phyloP scores from a whole-genome alignment of 2,797 vertebrate species.

The Crotalus adamanteus region DNA sequence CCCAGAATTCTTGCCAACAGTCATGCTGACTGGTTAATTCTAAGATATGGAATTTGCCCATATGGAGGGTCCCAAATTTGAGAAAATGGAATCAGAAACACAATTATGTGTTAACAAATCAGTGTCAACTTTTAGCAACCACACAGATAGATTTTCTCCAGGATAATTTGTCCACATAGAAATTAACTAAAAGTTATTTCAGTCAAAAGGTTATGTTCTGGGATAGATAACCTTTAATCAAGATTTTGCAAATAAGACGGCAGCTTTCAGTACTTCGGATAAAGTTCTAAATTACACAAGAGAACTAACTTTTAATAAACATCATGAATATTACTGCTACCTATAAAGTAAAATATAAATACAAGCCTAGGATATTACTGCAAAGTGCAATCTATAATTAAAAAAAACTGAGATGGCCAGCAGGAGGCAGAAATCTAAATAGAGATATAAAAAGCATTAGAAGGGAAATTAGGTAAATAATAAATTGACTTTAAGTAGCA shows the following conservation, averaged over 20 bases:
- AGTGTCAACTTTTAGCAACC: not conserved
- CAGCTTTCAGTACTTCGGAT: not conserved
- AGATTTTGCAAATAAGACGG: not conserved
- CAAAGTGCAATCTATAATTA: not conserved
- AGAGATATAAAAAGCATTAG: not conserved
- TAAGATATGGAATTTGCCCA: not conserved
- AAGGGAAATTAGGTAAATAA: not conserved
- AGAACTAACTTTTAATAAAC: not conserved
- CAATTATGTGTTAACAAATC: not conserved
- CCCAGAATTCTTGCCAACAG: not conserved
- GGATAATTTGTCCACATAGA: not conserved
- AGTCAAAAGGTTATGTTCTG: not conserved
- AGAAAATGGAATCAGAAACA: not conserved
- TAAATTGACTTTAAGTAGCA: not conserved
- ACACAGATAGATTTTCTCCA: not conserved
- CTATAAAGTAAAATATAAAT: not conserved
- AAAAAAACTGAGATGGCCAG: not conserved
- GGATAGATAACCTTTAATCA: not conserved
- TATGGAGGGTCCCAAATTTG: not conserved
- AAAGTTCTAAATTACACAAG: not conserved
- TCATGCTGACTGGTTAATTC: not conserved
- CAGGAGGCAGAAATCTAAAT: slow-evolving; percentile 16
- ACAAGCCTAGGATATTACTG: not conserved
- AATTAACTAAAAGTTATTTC: not conserved
- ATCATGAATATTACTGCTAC: not conserved